phyloP scores from a whole-genome alignment of 2,113 vertebrate genomes.

The Corvus moneduloides region DNA sequence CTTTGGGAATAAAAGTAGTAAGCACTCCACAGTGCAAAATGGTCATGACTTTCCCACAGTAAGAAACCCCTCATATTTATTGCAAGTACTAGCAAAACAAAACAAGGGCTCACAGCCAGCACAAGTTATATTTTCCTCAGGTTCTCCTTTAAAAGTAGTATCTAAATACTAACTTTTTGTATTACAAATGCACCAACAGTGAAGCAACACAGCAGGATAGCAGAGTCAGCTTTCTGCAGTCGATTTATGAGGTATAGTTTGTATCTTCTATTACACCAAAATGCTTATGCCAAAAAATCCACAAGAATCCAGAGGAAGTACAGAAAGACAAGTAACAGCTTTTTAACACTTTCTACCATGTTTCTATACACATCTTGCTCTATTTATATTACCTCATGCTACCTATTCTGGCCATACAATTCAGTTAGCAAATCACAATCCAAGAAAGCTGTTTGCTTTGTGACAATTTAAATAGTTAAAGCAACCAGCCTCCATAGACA shows the following conservation, averaged over 20 bases:
- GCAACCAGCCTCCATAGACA: not conserved
- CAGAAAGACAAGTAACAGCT: not conserved
- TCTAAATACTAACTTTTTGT: not conserved
- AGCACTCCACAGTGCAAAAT: not conserved
- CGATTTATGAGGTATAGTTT: not conserved
- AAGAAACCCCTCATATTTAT: not conserved
- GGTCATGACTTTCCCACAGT: not conserved
- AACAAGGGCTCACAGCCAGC: not conserved
- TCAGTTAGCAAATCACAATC: not conserved
- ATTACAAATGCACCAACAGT: not conserved
- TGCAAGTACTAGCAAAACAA: not conserved
- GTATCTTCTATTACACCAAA: not conserved
- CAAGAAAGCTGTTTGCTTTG: not conserved
- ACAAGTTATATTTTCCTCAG: not conserved
- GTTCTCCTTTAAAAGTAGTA: not conserved
- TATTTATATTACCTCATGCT: not conserved
- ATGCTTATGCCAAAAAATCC: not conserved
- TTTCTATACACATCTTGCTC: not conserved
- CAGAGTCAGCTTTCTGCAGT: not conserved
- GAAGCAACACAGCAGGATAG: not conserved
- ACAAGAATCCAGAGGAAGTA: not conserved
- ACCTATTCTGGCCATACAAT: not conserved
- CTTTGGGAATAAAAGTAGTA: not conserved
- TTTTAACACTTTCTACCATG: not conserved
- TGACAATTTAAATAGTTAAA: not conserved